Evolutionary conservation across 2,888 invertebrate genomes (phyloP).

Genomic region (Acanthosepion lycidas): DNA sequence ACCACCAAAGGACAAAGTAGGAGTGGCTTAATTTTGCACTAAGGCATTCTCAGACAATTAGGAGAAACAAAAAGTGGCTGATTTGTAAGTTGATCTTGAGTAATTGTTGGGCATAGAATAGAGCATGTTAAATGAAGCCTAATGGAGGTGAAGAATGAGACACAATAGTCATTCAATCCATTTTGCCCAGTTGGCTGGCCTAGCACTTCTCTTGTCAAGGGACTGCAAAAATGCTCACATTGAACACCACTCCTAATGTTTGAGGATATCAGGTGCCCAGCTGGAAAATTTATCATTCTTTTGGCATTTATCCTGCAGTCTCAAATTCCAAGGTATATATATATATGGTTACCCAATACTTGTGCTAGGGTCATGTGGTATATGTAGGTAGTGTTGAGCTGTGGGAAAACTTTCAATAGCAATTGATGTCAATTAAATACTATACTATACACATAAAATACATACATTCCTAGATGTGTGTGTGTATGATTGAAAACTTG

Average conservation of each 20-base stretch:
- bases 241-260: slow-evolving; percentile 24
- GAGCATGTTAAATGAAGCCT: slow-evolving; percentile 11
- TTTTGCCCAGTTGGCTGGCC: background rate
- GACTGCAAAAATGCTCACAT: background rate
- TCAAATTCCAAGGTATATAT: slow-evolving; percentile 11
- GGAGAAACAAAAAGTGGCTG: slow-evolving; percentile 33
- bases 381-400: background rate
- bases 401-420: slow-evolving; percentile 33
- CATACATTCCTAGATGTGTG: background rate
- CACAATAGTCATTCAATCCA: slow-evolving; percentile 16
- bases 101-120: background rate
- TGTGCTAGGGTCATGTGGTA: background rate
- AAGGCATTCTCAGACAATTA: background rate
- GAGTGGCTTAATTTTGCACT: background rate
- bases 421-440: background rate
- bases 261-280: slow-evolving; percentile 33
- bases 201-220: slow-evolving; percentile 18
- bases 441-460: background rate
- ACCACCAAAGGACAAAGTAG: background rate
- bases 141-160: background rate
- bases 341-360: slow-evolving; percentile 33
- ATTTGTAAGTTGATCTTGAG: background rate
- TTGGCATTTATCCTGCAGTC: background rate
- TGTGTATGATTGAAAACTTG: background rate
- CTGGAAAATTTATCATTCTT: slow-evolving; percentile 33